A percentile compares a stretch with the other conserved stretches of the same genome.
Conservation (phyloP, 2,888 invertebrate genomes). For the Sturmia bella region DNA sequence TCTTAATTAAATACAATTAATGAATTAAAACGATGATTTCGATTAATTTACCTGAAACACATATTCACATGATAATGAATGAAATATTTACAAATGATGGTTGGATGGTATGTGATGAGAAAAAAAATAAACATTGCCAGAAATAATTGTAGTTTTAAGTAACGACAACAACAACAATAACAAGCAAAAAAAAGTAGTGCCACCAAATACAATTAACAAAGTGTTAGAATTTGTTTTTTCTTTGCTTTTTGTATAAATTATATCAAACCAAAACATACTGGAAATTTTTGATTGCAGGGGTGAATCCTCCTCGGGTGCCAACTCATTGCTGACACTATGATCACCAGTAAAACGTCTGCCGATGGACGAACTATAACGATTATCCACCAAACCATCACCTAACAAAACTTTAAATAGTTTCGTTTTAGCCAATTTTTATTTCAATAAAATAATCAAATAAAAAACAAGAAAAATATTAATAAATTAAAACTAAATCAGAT, state of each 20-base stretch:
- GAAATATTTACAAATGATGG: conserved; percentile 48
- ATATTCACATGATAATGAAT: not conserved
- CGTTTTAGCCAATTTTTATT: conserved; percentile 60
- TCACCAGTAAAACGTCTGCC: conserved; percentile 82
- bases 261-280: conserved; percentile 85
- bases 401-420: conserved; percentile 75
- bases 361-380: conserved; percentile 73
- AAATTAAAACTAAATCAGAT: conserved; percentile 44
- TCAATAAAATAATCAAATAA: conserved; percentile 48
- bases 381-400: conserved; percentile 76
- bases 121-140: conserved; percentile 20
- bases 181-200: conserved; percentile 43
- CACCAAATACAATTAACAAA: conserved; percentile 64
- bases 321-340: conserved; percentile 84
- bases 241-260: conserved; percentile 26
- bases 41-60: too few relatives aligned
- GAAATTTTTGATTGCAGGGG: conserved; percentile 92
- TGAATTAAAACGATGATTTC: conserved; percentile 8
- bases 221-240: conserved; percentile 45
- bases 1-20: too few relatives aligned
- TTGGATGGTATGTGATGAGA: conserved; percentile 11
- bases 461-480: conserved; percentile 43
- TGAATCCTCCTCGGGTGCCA: conserved; percentile 86
- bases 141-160: conserved; percentile 36
- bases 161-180: too few relatives aligned